A percentile compares a stretch with the other conserved stretches of the same genome.
phyloP scores from a whole-genome alignment of 2,113 vertebrate genomes.

The Albula glossodonta region DNA sequence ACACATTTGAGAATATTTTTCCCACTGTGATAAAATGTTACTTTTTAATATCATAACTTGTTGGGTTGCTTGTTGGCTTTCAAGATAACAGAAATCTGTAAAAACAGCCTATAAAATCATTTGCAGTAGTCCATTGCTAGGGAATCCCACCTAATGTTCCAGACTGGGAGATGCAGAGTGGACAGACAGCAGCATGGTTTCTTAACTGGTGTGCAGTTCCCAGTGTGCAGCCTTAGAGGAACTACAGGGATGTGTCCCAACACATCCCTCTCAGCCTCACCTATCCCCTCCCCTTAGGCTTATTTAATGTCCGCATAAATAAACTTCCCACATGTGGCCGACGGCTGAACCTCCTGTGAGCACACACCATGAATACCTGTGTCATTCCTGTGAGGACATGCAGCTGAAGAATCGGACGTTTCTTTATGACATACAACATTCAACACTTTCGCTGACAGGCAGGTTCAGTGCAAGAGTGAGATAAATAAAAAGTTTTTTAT shows the following conservation, averaged over 20 bases:
- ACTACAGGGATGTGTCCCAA: background rate
- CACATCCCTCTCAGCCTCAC: background rate
- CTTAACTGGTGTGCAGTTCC: background rate
- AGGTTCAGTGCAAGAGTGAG: background rate
- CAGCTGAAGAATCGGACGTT: background rate
- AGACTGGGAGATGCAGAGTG: too few relatives aligned
- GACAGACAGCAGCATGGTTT: background rate
- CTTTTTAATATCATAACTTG: too few relatives aligned
- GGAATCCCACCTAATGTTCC: too few relatives aligned
- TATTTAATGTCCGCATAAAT: background rate
- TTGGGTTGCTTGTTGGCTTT: too few relatives aligned
- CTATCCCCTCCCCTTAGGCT: background rate
- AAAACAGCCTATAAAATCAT: too few relatives aligned
- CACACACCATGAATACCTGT: background rate
- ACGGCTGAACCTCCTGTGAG: background rate
- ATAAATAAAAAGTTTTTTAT: too few relatives aligned
- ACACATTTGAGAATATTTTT: too few relatives aligned
- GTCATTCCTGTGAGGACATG: background rate
- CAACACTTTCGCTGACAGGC: background rate
- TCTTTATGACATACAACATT: background rate
- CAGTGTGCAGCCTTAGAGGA: background rate
- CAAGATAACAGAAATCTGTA: too few relatives aligned
- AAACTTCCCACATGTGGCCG: slow-evolving; percentile 7
- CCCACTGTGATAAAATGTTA: too few relatives aligned
- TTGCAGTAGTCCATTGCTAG: too few relatives aligned